Base-by-base conservation (phyloP, 2,888 invertebrate species). In the Tetragnatha montana region DNA sequence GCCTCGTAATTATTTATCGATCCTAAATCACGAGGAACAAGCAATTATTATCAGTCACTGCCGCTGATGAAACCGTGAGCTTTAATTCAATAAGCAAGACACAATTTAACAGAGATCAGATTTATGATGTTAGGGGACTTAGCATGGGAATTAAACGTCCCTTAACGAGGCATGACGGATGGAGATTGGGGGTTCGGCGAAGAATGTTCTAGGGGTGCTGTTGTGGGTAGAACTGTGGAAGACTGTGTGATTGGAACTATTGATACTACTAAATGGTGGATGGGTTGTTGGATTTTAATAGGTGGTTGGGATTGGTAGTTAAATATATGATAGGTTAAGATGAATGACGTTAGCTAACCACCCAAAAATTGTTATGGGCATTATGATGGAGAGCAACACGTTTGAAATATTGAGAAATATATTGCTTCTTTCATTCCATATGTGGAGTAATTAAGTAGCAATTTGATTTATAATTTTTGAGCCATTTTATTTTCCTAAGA, bases 1-100 rank as follows among this genome's bases (percentile, higher is more conserved):
- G 35, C 35, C 79, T 68, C 49, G 80, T 86, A 86, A 86, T 86
- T 86, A 86, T 86, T 80, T 86, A 86, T 86, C 86, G 86, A 80
- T 86, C 80, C 73, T 80, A 80, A 74, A 74, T 86, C 68, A 74
- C 80, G 71, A 80, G 86, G 71, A 70, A 80, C 86, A 68, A 80
- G 80, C 78, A 86, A 86, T 86, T 86, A 86, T 80, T 74, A 80
- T 80, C 86, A 80, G 60, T 86, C 86, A 86, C 60, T 78, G 74
- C 50, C 35, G 51, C 73, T 50, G 82, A 82, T 60, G 82, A 74
- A 74, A 71, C 74, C 49, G 82, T 14, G 82, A 82, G 74, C 60
- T 82, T 82, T 73, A 49, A 73, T 82, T 73, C 51, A 74, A 74
- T 51, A 51, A 82, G 73, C 73, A 82, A 82, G 82, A 74, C 82